Conservation (phyloP, 2,113 vertebrate species). For the Brachypodius melanocephalos region DNA sequence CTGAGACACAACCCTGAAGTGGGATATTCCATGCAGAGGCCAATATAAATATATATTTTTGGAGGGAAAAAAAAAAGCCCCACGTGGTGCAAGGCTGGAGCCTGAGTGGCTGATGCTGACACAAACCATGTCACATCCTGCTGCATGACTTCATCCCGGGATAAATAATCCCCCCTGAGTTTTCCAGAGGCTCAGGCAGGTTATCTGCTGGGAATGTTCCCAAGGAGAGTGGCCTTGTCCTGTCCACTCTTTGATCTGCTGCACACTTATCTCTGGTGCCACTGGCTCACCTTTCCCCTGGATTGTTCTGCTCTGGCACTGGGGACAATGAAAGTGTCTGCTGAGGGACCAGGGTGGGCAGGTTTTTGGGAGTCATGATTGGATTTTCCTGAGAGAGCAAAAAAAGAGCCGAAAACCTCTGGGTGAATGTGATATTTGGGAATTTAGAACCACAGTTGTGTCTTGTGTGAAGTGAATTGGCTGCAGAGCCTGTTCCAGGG, state of each 20-base stretch:
- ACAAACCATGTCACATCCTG: slow-evolving; percentile 52
- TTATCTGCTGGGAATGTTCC: slow-evolving; percentile 9
- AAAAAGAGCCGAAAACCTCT: neutral
- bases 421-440: neutral
- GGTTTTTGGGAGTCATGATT: neutral
- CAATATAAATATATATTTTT: slow-evolving; percentile 43
- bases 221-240: neutral
- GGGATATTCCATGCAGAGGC: slow-evolving; percentile 17
- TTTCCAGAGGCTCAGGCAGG: neutral
- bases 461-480: neutral
- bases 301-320: neutral
- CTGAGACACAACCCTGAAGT: neutral
- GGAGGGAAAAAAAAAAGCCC: neutral
- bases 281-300: neutral
- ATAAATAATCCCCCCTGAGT: slow-evolving; percentile 3
- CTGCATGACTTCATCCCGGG: slow-evolving; percentile 54
- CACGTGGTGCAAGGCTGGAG: neutral
- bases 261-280: neutral
- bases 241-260: neutral
- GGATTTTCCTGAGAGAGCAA: neutral
- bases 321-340: neutral
- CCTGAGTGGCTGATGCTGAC: slow-evolving; percentile 53
- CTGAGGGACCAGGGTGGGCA: fast-evolving
- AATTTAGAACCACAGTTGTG: neutral
- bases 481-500: neutral